Evolutionary conservation across 2,113 vertebrate species (phyloP), one percentile per base, ranked within the genome.

Genomic region (Serinus canaria): DNA sequence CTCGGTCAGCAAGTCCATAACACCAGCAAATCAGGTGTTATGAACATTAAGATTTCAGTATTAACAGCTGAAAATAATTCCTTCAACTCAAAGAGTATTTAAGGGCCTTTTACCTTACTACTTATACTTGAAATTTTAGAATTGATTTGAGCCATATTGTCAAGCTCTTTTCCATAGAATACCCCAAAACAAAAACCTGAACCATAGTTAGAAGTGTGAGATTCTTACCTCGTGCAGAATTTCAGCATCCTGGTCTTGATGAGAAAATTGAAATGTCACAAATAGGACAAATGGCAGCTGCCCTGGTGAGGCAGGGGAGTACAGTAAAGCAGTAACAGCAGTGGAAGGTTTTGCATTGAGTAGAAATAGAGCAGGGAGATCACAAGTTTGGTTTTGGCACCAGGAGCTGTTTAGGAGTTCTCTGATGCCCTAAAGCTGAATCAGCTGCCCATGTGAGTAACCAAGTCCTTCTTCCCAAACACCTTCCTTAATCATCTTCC

Each of bases 381-480:
- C 63, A 41, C 16, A 55, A 33, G 33, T 77, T 70, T 77, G 19
- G 12, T 56, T 93, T 83, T 83, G 92, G 66, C 55, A 80, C 13
- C 15, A 39, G 50, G 49, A 88, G 14, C 25, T 77, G 23, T 62
- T 95, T 43, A 83, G 55, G 62, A 86, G 27, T 89, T 91, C 87
- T 94, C 59, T 39, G 44, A 87, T 89, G 52, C 93, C 69, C 86
- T 92, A 74, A 91, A 67, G 70, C n/a, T 91, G 91, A 92, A 96
- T 90, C 69, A 94, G 76, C 77, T 84, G 73, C 35, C 20, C 49
- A 49, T 35, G 44, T 87, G 28, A 89, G 37, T 58, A 90, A 60
- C 17, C 6, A 81, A 76, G 35, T 68, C 37, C 49, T 87, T 81
- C 55, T 90, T 63, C 20, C 18, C 50, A 58, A 92, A 76, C 2